Evolutionary conservation across 2,888 invertebrate species (phyloP), one percentile per base, ranked within the genome.

Genomic region (Parasteatoda lunata): DNA sequence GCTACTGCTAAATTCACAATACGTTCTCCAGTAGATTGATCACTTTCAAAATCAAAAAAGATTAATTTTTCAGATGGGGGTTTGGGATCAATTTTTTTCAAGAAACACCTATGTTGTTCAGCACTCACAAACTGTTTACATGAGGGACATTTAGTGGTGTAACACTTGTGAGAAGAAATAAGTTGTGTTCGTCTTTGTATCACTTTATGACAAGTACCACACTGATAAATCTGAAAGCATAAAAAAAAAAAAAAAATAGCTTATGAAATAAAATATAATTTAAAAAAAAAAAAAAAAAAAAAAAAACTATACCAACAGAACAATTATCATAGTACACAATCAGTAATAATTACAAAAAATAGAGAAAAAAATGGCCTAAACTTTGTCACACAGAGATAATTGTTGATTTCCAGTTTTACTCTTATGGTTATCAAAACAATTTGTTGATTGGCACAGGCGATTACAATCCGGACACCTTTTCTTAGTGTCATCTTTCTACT

Each of bases 161-260:
- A 64, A 52, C 83, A 77, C 4, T 45, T 45, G 30, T 83, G 83
- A 4, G 4, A 11, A 9, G 68, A 15, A 6, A 9, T 64, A n/a
- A 48, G 59, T 7, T 59, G 59, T 5, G 30, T 15, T 8, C 68
- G 47, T 48, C 75, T 30, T 3, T n/a, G 30, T 6, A 83, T 83
- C 1, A 83, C 76, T 68, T 73, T 72, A 51, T 51, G 64, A n/a
- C 76, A 83, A 13, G 15, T 30, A 6, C n/a, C 3, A n/a, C 82
- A 70, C 59, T 83, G 82, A 45, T 83, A 83, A 0, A 77, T 11
- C 77, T 77, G 15, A 47, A 77, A 83, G 13, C 51, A 59, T 51
- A 64, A 70, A 70, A 70, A 30, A n/a, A n/a, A n/a, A n/a, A n/a
- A n/a, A n/a, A n/a, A 48, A 54, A 54, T 51, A 5, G 49, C n/a